phyloP scores from a whole-genome alignment of 1,140 invertebrate species.

The Drosophila pseudoananassae region DNA sequence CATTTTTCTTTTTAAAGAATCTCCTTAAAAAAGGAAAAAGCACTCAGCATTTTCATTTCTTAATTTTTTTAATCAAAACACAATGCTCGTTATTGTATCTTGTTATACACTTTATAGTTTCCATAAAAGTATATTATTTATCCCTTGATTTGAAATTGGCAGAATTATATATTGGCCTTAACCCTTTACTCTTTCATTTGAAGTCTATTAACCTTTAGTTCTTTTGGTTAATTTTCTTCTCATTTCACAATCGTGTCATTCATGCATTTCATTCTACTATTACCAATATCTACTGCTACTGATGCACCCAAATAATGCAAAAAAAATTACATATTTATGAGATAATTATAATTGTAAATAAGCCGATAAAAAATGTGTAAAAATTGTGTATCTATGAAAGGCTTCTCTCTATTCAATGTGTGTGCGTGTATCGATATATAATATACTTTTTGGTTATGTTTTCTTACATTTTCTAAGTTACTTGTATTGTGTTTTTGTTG shows the following conservation, averaged over 20 bases:
- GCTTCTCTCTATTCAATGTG: conserved; percentile 27
- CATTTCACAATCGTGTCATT: conserved; percentile 66
- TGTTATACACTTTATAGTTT: conserved; percentile 12
- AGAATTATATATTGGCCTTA: conserved; percentile 31
- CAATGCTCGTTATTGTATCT: conserved; percentile 51
- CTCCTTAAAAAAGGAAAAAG: conserved; percentile 1
- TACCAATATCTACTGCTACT: conserved; percentile 28
- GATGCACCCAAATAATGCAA: conserved; percentile 25
- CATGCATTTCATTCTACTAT: conserved; percentile 58
- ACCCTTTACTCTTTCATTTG: conserved; percentile 14
- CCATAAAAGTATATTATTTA: not conserved
- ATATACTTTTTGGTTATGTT: conserved; percentile 24
- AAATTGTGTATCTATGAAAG: conserved; percentile 26
- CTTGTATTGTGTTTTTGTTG: not conserved
- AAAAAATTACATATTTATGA: conserved; percentile 8
- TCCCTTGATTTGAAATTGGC: not conserved
- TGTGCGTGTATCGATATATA: conserved; percentile 55
- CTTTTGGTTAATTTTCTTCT: conserved; percentile 39
- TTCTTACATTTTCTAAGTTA: not conserved
- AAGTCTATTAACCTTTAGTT: conserved; percentile 31
- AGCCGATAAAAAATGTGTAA: conserved; percentile 41
- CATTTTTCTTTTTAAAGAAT: conserved; percentile 1
- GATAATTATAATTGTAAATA: conserved; percentile 9
- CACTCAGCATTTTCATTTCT: conserved; percentile 25
- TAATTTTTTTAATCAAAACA: conserved; percentile 13